phyloP scores from a whole-genome alignment of 2,113 vertebrate species.

The Pseudorectes ferrugineus region DNA sequence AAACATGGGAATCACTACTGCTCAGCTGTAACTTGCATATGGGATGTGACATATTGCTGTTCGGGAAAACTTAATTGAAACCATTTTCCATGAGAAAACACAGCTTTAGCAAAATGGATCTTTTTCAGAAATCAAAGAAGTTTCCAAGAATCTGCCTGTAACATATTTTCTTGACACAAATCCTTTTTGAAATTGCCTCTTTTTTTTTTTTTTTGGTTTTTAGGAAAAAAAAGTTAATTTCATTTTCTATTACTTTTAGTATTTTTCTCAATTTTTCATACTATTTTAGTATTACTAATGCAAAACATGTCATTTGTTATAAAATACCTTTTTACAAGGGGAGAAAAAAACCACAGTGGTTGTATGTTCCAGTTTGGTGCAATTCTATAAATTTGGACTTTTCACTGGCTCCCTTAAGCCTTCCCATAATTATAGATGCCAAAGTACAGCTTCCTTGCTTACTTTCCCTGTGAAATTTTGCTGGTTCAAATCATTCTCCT shows the following conservation, averaged over 20 bases:
- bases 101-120: slow-evolving; percentile 18
- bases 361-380: not conserved
- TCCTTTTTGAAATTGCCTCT: not conserved
- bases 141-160: slow-evolving; percentile 31
- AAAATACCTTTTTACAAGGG: not conserved
- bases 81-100: slow-evolving; percentile 34
- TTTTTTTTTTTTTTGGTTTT: not conserved
- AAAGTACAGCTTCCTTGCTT: not conserved
- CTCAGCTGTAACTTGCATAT: slow-evolving; percentile 52
- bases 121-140: slow-evolving; percentile 4
- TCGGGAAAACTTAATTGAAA: slow-evolving; percentile 48
- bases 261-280: not conserved
- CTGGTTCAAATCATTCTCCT: not conserved
- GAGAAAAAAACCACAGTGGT: not conserved
- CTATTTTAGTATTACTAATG: not conserved
- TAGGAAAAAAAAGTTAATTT: not conserved
- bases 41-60: slow-evolving; percentile 42
- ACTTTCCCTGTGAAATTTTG: not conserved
- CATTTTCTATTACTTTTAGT: not conserved
- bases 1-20: slow-evolving; percentile 26
- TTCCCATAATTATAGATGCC: not conserved
- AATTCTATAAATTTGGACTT: not conserved
- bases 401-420: not conserved
- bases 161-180: not conserved
- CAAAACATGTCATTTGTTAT: not conserved